A percentile compares a stretch with the other conserved stretches of the same genome.
These are phyloP conservation scores for Hirundo rustica DNA, from an alignment of 2,797 vertebrate genomes.

Conservation along the genomic window DNA sequence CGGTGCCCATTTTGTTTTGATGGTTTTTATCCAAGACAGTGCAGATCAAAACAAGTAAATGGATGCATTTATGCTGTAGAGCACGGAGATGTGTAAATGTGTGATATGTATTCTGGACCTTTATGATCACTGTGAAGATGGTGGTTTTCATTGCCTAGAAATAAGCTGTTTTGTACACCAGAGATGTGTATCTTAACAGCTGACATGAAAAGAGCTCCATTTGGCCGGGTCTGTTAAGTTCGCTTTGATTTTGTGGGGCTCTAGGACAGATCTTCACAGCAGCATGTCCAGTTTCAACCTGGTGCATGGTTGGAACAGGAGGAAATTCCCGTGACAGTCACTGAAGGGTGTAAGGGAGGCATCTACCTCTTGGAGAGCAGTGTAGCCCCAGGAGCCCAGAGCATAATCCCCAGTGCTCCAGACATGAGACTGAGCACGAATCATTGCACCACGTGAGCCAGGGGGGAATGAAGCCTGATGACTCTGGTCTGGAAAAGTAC, in stretches of 20 bases:
- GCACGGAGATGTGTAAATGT: neutral
- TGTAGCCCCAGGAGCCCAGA: neutral
- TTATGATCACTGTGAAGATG: neutral
- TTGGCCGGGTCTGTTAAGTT: neutral
- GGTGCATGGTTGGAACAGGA: neutral
- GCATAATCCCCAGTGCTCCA: neutral
- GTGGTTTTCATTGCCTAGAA: neutral
- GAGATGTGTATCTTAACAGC: neutral
- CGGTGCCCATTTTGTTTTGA: neutral
- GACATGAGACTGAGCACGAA: neutral
- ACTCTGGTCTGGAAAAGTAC: constrained; percentile 36
- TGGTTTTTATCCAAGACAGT: neutral
- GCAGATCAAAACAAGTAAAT: neutral
- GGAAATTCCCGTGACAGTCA: neutral
- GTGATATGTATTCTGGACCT: neutral
- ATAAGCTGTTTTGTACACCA: neutral
- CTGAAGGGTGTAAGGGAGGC: neutral
- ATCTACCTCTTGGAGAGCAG: neutral
- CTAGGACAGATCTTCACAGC: neutral
- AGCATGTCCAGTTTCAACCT: neutral
- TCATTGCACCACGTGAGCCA: neutral
- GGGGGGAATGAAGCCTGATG: neutral
- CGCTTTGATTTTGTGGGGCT: neutral
- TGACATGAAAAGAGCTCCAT: neutral
- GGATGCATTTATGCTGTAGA: neutral